phyloP scores from a whole-genome alignment of 2,113 vertebrate species.

The Speoplatyrhinus poulsoni region DNA sequence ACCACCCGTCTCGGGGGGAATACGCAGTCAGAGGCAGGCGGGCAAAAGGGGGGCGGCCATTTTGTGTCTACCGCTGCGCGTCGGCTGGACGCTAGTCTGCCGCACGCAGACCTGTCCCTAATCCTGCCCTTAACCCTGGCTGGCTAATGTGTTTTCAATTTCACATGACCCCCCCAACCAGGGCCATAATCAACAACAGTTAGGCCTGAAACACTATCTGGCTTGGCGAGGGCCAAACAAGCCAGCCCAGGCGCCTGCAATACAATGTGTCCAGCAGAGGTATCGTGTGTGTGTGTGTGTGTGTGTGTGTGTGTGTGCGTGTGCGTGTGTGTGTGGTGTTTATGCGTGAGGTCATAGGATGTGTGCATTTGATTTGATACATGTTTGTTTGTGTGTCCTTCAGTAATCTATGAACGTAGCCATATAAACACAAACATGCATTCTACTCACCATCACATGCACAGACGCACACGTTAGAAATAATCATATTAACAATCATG shows the following conservation, averaged over 20 bases:
- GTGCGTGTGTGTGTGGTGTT: conserved; percentile 28
- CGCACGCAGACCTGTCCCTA: conserved; percentile 54
- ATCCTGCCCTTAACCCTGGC: conserved; percentile 72
- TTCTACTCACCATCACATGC: background rate
- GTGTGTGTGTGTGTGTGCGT: conserved; percentile 26
- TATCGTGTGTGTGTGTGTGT: conserved; percentile 13
- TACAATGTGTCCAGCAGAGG: conserved; percentile 63
- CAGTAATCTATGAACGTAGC: conserved; percentile 27
- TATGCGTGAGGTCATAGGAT: conserved; percentile 55
- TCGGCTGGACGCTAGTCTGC: conserved; percentile 23
- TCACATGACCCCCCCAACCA: conserved; percentile 66
- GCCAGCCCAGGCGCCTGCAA: conserved; percentile 60
- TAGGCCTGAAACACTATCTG: conserved; percentile 77
- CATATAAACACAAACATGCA: conserved; percentile 11
- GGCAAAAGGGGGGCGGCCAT: conserved; percentile 55
- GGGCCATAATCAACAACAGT: conserved; percentile 81
- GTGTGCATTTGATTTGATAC: conserved; percentile 20
- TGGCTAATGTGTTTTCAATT: conserved; percentile 81
- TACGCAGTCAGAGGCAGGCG: conserved; percentile 61
- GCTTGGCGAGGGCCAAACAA: conserved; percentile 55
- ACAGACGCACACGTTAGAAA: background rate
- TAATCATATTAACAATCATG: no score
- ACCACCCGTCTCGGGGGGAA: conserved; percentile 74
- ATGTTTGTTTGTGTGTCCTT: conserved; percentile 32
- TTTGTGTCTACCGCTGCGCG: conserved; percentile 61